These are phyloP conservation scores for Edolisoma coerulescens DNA, from an alignment of 2,113 vertebrate genomes.

Conservation along the genomic window DNA sequence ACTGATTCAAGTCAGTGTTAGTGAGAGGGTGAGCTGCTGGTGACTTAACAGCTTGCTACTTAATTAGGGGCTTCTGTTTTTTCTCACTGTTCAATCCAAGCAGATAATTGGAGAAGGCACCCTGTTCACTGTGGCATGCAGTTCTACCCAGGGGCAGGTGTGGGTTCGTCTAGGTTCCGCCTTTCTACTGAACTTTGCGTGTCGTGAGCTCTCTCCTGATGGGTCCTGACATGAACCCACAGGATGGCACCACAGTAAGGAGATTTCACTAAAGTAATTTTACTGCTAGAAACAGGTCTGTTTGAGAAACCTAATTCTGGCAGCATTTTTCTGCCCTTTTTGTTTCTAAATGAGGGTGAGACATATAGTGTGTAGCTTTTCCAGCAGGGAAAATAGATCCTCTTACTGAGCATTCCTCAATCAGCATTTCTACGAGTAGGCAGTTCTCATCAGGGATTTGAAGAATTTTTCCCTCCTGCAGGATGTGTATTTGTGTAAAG, in stretches of 20 bases:
- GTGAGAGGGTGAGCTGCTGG: neutral
- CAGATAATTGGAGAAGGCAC: constrained; percentile 4
- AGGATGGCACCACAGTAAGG: neutral
- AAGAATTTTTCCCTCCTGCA: neutral
- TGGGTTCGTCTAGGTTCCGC: neutral
- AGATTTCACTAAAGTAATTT: neutral
- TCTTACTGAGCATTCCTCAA: neutral
- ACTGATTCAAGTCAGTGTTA: neutral
- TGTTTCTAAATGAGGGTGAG: neutral
- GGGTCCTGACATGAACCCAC: constrained; percentile 36
- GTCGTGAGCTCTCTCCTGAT: constrained; percentile 18
- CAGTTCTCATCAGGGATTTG: neutral
- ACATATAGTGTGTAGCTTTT: neutral
- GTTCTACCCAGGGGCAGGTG: neutral
- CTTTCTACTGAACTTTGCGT: neutral
- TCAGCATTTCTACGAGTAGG: neutral
- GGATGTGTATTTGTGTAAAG: neutral
- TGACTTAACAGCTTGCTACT: neutral
- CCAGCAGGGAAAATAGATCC: neutral
- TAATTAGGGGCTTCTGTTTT: neutral
- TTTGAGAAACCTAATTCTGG: neutral
- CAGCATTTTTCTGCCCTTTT: neutral
- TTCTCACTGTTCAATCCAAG: neutral
- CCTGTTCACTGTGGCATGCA: neutral
- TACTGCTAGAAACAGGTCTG: neutral